These are phyloP conservation scores for Mus musculus DNA, from an alignment of 2,113 vertebrate species.

Conservation along the genomic window DNA sequence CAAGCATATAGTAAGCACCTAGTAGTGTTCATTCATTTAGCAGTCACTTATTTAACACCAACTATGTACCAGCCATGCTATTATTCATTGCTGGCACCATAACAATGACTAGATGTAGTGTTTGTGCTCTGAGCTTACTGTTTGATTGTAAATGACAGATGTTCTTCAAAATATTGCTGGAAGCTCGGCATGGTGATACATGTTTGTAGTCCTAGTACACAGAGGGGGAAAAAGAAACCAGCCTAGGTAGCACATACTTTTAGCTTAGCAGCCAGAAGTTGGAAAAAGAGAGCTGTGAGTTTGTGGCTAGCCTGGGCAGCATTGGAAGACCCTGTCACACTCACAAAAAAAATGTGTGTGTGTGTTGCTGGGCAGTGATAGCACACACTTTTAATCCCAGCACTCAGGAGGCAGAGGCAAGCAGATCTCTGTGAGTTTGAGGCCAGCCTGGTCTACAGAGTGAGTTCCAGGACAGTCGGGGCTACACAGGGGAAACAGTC, in stretches of 20 bases:
- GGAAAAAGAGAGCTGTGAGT: not conserved
- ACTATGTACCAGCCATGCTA: not conserved
- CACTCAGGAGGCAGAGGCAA: not conserved
- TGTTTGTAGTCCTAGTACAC: not conserved
- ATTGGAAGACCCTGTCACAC: not conserved
- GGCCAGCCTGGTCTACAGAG: not conserved
- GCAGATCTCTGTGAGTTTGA: not conserved
- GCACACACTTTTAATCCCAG: not conserved
- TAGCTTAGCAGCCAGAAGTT: not conserved
- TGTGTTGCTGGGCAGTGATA: not conserved
- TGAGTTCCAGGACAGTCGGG: not conserved
- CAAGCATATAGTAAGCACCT: slow-evolving; percentile 18
- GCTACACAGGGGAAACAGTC: not conserved
- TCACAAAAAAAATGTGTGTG: not conserved
- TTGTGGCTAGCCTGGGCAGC: not conserved
- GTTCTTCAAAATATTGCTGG: slow-evolving; percentile 27
- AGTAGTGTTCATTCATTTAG: slow-evolving; percentile 16
- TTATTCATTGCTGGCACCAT: not conserved
- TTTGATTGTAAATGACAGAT: slow-evolving; percentile 53
- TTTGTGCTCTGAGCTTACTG: slow-evolving; percentile 26
- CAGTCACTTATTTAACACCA: slow-evolving; percentile 42
- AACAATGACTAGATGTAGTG: slow-evolving; percentile 3
- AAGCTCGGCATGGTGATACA: not conserved
- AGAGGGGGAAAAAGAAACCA: no score
- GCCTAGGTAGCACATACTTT: not conserved